These are phyloP conservation scores for Chrysodeixis includens DNA, from an alignment of 2,888 invertebrate genomes.

Conservation along the genomic window DNA sequence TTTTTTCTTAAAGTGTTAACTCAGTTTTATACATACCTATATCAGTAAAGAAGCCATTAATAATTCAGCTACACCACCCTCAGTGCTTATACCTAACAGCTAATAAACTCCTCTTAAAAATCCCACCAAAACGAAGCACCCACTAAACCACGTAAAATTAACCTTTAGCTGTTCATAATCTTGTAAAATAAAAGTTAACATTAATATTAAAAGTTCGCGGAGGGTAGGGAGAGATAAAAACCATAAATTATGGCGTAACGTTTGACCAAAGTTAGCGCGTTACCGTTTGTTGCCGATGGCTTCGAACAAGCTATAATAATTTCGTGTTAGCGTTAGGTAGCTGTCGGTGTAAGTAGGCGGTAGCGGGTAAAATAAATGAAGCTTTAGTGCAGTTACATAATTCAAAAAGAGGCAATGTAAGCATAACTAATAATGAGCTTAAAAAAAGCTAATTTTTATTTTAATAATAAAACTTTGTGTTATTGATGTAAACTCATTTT, in stretches of 20 bases:
- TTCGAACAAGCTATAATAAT: constrained; percentile 68
- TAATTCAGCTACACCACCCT: not conserved
- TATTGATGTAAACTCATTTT: too few relatives aligned
- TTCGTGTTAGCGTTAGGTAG: constrained; percentile 53
- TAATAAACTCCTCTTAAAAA: constrained; percentile 16
- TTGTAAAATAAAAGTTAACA: constrained; percentile 50
- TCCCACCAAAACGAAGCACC: constrained; percentile 27
- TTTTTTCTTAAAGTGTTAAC: too few relatives aligned
- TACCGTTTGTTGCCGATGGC: constrained; percentile 64
- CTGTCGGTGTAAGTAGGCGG: constrained; percentile 17
- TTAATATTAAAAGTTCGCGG: constrained; percentile 55
- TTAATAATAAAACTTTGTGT: too few relatives aligned
- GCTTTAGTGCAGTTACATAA: too few relatives aligned
- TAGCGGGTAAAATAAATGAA: constrained; percentile 7
- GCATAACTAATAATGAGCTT: too few relatives aligned
- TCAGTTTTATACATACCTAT: too few relatives aligned
- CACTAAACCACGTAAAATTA: constrained; percentile 46
- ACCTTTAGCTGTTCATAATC: constrained; percentile 47
- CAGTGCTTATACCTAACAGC: not conserved
- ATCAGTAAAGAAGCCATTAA: not conserved
- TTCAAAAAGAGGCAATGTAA: too few relatives aligned
- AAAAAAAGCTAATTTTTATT: too few relatives aligned
- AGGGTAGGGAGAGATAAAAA: constrained; percentile 69
- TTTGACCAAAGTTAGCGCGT: constrained; percentile 74
- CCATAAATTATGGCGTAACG: constrained; percentile 72